These are phyloP conservation scores for Mesocentrotus franciscanus DNA, from an alignment of 53 echinoderm and acorn worm species.

Conservation along the genomic window DNA sequence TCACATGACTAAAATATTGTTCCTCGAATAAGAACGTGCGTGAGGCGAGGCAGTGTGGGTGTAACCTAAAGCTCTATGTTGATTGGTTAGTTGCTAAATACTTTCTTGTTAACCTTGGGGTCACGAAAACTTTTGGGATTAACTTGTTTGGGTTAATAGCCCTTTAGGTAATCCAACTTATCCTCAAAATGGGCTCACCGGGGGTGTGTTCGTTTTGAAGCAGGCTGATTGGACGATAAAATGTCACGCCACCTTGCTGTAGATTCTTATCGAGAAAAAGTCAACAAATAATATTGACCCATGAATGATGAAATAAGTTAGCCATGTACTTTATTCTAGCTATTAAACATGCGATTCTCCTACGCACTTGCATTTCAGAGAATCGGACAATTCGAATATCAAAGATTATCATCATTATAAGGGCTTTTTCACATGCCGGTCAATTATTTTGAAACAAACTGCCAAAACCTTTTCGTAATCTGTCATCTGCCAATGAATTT, in stretches of 20 bases:
- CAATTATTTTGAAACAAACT: no score
- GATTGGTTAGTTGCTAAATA: background rate
- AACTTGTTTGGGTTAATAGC: background rate
- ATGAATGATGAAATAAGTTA: background rate
- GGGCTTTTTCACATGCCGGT: no score
- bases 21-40: background rate
- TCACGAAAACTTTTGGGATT: slow-evolving; percentile 3
- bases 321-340: background rate
- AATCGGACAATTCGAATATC: no score
- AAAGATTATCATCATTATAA: no score
- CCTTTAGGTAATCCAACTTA: background rate
- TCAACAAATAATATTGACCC: background rate
- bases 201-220: background rate
- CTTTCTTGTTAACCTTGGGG: background rate
- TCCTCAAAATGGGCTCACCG: background rate
- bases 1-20: background rate
- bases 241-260: background rate
- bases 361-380: no score
- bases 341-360: no score
- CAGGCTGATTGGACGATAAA: background rate
- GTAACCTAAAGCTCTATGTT: background rate
- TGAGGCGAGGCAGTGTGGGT: background rate
- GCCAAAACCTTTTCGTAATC: no score
- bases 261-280: background rate
- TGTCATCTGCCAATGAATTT: no score